Percentiles rank a stretch among this genome's conserved stretches.
phyloP scores from a whole-genome alignment of 1,140 invertebrate genomes.

The Cherax quadricarinatus region DNA sequence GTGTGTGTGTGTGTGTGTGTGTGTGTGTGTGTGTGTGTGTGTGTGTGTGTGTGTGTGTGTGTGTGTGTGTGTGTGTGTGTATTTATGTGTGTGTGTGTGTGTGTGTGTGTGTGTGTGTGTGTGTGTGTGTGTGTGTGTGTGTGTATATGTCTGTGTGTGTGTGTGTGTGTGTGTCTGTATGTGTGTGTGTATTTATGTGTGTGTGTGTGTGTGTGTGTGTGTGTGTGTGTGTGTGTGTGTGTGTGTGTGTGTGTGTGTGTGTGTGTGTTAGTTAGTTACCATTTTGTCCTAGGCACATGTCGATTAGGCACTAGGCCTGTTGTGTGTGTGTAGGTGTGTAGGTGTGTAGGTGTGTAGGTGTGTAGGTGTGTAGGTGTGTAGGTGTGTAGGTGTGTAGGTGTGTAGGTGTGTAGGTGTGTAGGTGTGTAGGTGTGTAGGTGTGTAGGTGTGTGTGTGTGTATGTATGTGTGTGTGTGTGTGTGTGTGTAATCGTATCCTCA shows the following conservation, averaged over 20 bases:
- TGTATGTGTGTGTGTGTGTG: too few species aligned
- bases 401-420: too few species aligned
- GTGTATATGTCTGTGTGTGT: conserved; percentile 29
- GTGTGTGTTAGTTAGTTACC: too few species aligned
- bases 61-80: conserved; percentile 24
- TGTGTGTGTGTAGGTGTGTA: too few species aligned
- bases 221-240: conserved; percentile 25
- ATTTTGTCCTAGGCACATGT: too few species aligned
- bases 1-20: conserved; percentile 18
- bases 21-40: conserved; percentile 21
- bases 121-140: conserved; percentile 38
- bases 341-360: too few species aligned
- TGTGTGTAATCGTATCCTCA: too few species aligned
- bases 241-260: too few species aligned
- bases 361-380: not conserved
- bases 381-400: not conserved
- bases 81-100: conserved; percentile 7
- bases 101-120: conserved; percentile 36
- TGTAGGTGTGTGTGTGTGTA: too few species aligned
- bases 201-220: conserved; percentile 36
- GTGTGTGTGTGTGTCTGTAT: conserved; percentile 22
- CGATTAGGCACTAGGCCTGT: too few species aligned
- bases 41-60: conserved; percentile 7
- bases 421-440: too few species aligned
- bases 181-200: not conserved